Conservation (phyloP, 2,797 vertebrate species). For the Dryobates pubescens region DNA sequence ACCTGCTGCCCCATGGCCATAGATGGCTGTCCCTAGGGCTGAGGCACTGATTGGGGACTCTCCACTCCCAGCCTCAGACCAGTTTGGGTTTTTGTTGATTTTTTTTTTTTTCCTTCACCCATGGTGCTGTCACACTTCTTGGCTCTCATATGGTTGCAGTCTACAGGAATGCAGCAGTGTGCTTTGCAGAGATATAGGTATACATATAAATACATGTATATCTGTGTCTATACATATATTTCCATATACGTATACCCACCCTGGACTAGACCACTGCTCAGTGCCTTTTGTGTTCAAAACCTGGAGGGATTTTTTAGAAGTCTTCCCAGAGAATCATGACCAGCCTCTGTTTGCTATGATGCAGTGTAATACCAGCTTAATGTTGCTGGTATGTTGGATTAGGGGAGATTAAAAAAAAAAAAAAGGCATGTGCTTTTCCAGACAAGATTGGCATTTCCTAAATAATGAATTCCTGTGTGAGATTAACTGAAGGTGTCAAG, state of each 20-base stretch:
- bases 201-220: neutral
- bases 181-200: neutral
- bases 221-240: neutral
- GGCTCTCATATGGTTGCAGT: neutral
- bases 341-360: neutral
- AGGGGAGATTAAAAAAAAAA: neutral
- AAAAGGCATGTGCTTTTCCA: neutral
- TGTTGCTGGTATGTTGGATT: neutral
- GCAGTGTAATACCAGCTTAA: neutral
- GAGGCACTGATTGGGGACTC: neutral
- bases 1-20: slow-evolving; percentile 83
- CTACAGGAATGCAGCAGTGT: neutral
- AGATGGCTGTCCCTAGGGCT: slow-evolving; percentile 73
- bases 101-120: neutral
- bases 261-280: neutral
- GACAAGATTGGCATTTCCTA: neutral
- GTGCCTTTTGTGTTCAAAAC: neutral
- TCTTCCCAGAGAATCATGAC: neutral
- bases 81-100: neutral
- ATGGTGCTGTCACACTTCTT: slow-evolving; percentile 24
- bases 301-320: neutral
- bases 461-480: neutral
- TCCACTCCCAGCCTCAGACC: neutral
- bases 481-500: neutral
- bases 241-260: neutral